Evolutionary conservation across 2,888 invertebrate species (phyloP).

Genomic region (Calameuta pallipes): DNA sequence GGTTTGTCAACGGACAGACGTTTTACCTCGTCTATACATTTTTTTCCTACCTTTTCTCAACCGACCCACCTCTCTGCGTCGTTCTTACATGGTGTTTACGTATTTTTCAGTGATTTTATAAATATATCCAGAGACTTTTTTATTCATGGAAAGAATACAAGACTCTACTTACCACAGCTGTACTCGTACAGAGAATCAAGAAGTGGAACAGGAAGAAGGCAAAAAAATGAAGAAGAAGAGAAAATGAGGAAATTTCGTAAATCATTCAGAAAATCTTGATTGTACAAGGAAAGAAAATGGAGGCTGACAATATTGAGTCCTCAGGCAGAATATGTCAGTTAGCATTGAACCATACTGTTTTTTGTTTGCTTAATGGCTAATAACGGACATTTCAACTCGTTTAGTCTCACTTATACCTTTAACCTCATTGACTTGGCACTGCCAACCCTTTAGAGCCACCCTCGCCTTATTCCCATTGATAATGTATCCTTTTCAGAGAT

Average conservation of each 20-base stretch:
- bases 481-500: background rate
- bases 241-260: background rate
- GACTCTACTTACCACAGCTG: background rate
- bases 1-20: background rate
- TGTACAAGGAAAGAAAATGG: background rate
- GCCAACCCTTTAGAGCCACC: background rate
- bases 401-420: slow-evolving; percentile 64
- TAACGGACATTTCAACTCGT: slow-evolving; percentile 60
- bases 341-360: background rate
- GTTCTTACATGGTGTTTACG: background rate
- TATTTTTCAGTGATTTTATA: background rate
- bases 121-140: background rate
- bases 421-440: slow-evolving; percentile 32
- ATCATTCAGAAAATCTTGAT: background rate
- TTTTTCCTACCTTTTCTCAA: background rate
- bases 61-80: background rate
- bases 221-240: background rate
- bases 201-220: background rate
- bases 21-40: background rate
- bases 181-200: background rate
- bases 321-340: background rate
- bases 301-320: background rate
- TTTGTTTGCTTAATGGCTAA: slow-evolving; percentile 48
- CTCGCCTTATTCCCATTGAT: background rate
- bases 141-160: background rate